These are phyloP conservation scores for Rhopalosiphum padi DNA, from an alignment of 1,140 invertebrate species.

Conservation along the genomic window DNA sequence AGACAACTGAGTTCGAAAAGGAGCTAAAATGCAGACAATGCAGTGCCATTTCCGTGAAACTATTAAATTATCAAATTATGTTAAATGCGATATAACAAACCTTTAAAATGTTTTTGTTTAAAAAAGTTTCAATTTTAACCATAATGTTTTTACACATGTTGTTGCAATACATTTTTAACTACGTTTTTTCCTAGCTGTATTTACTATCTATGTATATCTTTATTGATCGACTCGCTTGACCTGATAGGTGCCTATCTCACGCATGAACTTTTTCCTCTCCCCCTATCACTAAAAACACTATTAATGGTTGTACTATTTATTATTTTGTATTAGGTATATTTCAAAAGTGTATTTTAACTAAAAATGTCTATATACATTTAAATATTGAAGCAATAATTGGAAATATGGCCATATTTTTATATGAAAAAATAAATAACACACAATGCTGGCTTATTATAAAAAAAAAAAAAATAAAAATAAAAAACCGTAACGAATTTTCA, in stretches of 20 bases:
- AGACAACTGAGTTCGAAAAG: too few species aligned
- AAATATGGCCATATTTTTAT: background rate
- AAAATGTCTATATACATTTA: background rate
- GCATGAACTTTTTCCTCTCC: background rate
- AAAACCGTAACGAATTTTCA: background rate
- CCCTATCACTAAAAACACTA: background rate
- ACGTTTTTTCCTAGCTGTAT: background rate
- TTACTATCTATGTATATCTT: background rate
- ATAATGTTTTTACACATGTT: background rate
- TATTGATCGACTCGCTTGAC: background rate
- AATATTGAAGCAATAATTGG: background rate
- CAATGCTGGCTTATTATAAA: background rate
- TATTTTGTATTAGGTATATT: background rate
- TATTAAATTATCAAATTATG: background rate
- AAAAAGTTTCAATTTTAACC: too few species aligned
- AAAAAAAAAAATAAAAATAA: too few species aligned
- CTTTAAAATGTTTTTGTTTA: background rate
- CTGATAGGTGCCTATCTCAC: background rate
- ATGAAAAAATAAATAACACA: background rate
- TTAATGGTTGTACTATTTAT: background rate
- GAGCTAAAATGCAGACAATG: too few species aligned
- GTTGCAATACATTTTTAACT: background rate
- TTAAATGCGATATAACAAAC: background rate
- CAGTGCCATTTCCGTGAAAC: too few species aligned
- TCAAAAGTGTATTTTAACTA: background rate